A percentile compares a stretch with the other conserved stretches of the same genome.
Evolutionary conservation across 2,888 invertebrate species (phyloP).

Genomic region (Cephus pulcher): DNA sequence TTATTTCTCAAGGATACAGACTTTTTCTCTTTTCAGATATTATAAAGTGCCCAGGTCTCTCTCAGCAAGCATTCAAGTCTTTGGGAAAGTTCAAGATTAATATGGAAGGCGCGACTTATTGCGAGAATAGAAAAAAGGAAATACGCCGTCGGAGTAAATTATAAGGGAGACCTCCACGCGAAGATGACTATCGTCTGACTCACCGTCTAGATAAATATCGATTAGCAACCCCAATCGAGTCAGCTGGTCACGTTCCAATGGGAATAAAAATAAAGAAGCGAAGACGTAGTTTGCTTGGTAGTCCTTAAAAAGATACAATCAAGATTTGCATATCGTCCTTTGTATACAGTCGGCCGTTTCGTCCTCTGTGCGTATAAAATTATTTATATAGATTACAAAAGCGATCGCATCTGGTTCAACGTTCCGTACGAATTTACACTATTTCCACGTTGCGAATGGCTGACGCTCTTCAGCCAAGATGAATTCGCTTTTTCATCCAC

Average conservation of each 20-base stretch:
- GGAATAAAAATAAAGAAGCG: conserved; percentile 25
- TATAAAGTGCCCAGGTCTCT: background rate
- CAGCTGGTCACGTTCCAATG: conserved; percentile 33
- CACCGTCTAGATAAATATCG: conserved; percentile 26
- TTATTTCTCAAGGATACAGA: background rate
- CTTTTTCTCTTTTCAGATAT: background rate
- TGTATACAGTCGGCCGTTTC: background rate
- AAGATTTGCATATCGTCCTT: background rate
- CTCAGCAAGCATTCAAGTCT: background rate
- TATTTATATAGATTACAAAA: background rate
- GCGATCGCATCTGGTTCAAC: background rate
- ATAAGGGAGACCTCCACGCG: background rate
- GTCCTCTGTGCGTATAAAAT: background rate
- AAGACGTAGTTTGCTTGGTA: background rate
- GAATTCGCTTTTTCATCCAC: background rate
- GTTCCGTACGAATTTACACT: background rate
- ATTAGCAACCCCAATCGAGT: conserved; percentile 24
- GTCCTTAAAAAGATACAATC: background rate
- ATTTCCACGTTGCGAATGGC: background rate
- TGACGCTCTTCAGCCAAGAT: background rate
- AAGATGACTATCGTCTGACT: background rate
- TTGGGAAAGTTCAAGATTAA: background rate
- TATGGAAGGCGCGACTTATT: background rate
- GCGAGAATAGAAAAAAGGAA: background rate
- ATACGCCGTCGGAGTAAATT: background rate